phyloP scores from a whole-genome alignment of 2,113 vertebrate genomes.

The Macroglossus sobrinus region DNA sequence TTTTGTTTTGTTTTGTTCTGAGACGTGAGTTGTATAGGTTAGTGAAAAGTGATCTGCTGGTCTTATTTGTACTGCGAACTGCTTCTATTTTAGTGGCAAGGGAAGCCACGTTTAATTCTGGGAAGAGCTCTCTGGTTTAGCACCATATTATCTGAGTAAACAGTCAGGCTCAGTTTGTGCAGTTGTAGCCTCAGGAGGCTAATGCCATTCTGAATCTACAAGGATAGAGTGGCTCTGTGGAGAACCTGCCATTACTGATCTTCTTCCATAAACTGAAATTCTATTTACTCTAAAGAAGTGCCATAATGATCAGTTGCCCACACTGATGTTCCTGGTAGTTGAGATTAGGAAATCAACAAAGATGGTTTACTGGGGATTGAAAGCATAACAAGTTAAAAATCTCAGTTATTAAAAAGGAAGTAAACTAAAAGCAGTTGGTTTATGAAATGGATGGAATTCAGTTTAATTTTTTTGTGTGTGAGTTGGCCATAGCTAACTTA shows the following conservation, averaged over 20 bases:
- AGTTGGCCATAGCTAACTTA: not conserved
- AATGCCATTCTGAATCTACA: not conserved
- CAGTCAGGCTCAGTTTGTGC: not conserved
- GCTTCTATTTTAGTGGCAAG: not conserved
- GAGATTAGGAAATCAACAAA: slow-evolving; percentile 1
- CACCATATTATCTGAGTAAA: not conserved
- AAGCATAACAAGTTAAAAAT: not conserved
- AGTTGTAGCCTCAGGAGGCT: not conserved
- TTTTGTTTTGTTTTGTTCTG: not conserved
- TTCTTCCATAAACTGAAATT: slow-evolving; percentile 22
- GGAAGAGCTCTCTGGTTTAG: not conserved
- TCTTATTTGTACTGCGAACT: not conserved
- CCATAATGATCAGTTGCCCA: not conserved
- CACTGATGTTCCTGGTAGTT: not conserved
- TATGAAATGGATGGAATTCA: not conserved
- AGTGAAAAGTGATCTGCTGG: not conserved
- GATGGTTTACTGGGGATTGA: slow-evolving; percentile 7
- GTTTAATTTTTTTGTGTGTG: not conserved
- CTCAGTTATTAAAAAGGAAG: slow-evolving; percentile 4
- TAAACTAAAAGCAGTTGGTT: not conserved
- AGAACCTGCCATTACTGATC: not conserved
- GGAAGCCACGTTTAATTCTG: not conserved
- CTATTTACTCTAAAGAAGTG: slow-evolving; percentile 38
- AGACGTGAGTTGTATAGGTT: not conserved
- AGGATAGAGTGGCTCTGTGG: not conserved